phyloP scores from a whole-genome alignment of 2,888 invertebrate genomes.

The Polietes domitor region DNA sequence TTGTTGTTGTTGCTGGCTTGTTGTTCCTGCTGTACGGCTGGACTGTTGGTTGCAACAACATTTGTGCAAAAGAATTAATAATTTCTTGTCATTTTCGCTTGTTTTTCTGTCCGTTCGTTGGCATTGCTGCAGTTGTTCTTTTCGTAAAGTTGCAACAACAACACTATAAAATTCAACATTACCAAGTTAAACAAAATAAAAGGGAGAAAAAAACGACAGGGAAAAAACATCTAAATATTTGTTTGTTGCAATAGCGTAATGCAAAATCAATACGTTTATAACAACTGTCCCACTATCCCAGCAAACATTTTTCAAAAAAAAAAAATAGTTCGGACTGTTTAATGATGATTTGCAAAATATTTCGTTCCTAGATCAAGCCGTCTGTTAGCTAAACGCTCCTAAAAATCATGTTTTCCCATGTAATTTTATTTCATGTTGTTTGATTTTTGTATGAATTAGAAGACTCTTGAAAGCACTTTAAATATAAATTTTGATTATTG shows the following conservation, averaged over 20 bases:
- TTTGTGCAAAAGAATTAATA: constrained; percentile 68
- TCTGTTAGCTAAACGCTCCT: no score
- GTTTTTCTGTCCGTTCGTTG: constrained; percentile 19
- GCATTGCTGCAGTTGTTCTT: constrained; percentile 51
- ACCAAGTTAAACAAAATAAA: constrained; percentile 34
- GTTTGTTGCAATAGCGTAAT: constrained; percentile 34
- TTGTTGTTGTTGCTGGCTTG: constrained; percentile 46
- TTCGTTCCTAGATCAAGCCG: no score
- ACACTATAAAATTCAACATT: constrained; percentile 48
- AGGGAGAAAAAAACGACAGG: no score
- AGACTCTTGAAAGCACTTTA: no score
- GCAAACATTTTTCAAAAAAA: constrained; percentile 26
- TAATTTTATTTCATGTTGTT: no score
- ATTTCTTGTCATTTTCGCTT: constrained; percentile 67
- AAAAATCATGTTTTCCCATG: no score
- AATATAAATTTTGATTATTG: no score
- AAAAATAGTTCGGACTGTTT: no score
- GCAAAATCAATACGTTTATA: constrained; percentile 36
- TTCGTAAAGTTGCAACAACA: constrained; percentile 48
- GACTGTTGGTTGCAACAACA: constrained; percentile 51
- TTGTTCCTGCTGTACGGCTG: constrained; percentile 20
- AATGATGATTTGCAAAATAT: no score
- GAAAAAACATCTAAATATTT: constrained; percentile 34
- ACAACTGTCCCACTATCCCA: constrained; percentile 13
- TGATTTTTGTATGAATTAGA: no score